Percentiles rank a stretch among this genome's conserved stretches.
These are phyloP conservation scores for Taphrorychus bicolor DNA, from an alignment of 2,888 invertebrate genomes.

Conservation along the genomic window DNA sequence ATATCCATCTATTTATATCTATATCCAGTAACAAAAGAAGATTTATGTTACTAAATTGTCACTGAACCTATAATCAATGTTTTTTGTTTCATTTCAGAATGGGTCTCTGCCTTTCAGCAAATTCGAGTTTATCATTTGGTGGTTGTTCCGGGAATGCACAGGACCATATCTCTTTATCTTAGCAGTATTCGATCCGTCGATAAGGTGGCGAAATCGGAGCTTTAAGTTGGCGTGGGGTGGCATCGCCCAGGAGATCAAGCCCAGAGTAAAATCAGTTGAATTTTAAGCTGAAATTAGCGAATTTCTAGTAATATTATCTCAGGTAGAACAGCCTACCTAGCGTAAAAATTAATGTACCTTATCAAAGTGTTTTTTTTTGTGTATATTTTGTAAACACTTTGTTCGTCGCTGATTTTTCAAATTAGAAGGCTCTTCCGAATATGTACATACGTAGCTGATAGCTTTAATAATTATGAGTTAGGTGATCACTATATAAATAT, in stretches of 20 bases:
- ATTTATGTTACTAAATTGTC: too few species aligned
- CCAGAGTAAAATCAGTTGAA: conserved; percentile 66
- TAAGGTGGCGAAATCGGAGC: conserved; percentile 91
- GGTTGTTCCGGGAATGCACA: conserved; percentile 92
- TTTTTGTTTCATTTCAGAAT: conserved; percentile 66
- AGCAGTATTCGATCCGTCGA: conserved; percentile 86
- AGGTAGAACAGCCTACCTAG: not conserved
- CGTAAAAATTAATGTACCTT: not conserved
- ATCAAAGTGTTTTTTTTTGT: not conserved
- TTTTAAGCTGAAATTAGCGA: not conserved
- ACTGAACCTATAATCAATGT: too few species aligned
- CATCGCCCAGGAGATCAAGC: conserved; percentile 85
- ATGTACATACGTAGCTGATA: not conserved
- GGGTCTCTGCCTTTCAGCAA: conserved; percentile 91
- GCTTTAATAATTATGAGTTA: not conserved
- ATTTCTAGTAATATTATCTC: not conserved
- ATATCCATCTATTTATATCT: too few species aligned
- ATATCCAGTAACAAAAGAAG: too few species aligned
- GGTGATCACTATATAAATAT: too few species aligned
- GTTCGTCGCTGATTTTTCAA: not conserved
- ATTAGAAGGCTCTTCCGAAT: conserved; percentile 5
- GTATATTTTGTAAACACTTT: not conserved
- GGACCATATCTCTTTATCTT: conserved; percentile 88
- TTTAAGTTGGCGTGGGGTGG: conserved; percentile 97
- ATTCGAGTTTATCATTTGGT: conserved; percentile 92